Evolutionary conservation across 2,888 invertebrate species (phyloP).

Genomic region (Hypsopygia costalis): DNA sequence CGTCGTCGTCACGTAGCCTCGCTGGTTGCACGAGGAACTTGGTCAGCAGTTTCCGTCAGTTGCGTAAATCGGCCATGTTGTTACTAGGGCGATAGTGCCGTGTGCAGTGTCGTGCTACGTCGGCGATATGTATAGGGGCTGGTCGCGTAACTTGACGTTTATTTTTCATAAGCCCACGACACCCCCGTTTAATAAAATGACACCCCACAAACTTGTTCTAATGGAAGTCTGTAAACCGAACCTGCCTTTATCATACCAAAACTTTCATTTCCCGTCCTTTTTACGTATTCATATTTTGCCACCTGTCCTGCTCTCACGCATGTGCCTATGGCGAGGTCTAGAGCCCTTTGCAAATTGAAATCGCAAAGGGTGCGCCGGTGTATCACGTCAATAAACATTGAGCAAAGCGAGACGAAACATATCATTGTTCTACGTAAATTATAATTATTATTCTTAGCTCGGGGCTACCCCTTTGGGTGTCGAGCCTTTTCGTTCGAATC

Average conservation of each 20-base stretch:
- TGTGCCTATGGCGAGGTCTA: constrained; percentile 17
- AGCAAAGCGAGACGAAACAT: constrained; percentile 52
- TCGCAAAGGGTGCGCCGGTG: constrained; percentile 52
- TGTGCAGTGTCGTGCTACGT: too few species aligned
- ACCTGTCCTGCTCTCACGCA: constrained; percentile 13
- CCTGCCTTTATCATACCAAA: constrained; percentile 26
- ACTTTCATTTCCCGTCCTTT: constrained; percentile 18
- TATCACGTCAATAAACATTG: constrained; percentile 67
- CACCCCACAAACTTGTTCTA: constrained; percentile 26
- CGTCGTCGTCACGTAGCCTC: too few species aligned
- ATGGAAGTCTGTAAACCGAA: constrained; percentile 24
- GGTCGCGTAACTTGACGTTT: too few species aligned
- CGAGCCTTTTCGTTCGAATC: constrained; percentile 37
- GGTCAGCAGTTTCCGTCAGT: too few species aligned
- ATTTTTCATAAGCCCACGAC: not conserved
- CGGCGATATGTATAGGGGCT: too few species aligned
- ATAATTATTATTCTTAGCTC: constrained; percentile 65
- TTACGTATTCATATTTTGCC: constrained; percentile 8
- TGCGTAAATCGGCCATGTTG: too few species aligned
- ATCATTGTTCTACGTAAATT: constrained; percentile 73
- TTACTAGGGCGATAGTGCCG: too few species aligned
- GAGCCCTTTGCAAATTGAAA: constrained; percentile 62
- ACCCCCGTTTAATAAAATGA: constrained; percentile 20
- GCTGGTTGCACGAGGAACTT: too few species aligned
- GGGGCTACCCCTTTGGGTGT: constrained; percentile 41